phyloP scores from a whole-genome alignment of 1,140 invertebrate genomes.

The Hyles vespertilio region DNA sequence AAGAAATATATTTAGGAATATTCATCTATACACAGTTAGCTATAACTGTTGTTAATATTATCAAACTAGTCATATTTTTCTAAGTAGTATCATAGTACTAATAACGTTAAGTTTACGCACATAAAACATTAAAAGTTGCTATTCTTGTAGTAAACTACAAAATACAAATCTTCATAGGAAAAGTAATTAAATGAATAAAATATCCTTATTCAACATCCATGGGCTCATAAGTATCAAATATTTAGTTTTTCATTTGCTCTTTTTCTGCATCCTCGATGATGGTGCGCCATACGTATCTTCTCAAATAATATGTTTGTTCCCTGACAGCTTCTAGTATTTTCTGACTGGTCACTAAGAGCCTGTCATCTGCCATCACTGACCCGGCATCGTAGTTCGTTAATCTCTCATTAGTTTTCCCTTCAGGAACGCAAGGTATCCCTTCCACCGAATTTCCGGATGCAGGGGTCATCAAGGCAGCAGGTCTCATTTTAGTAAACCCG shows the following conservation, averaged over 20 bases:
- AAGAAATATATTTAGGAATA: too few species aligned
- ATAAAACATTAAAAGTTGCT: too few species aligned
- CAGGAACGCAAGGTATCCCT: constrained; percentile 46
- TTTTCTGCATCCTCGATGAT: background rate
- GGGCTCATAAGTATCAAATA: too few species aligned
- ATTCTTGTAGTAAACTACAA: too few species aligned
- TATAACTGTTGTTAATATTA: too few species aligned
- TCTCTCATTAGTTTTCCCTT: constrained; percentile 11
- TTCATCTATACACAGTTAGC: too few species aligned
- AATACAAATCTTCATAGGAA: too few species aligned
- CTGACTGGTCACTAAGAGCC: constrained; percentile 44
- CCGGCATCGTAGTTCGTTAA: constrained; percentile 7
- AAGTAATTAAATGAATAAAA: too few species aligned
- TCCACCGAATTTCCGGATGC: constrained; percentile 36
- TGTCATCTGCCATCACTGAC: constrained; percentile 38
- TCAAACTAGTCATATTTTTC: too few species aligned
- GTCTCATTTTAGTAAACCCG: constrained; percentile 53
- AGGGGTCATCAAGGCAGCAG: constrained; percentile 25
- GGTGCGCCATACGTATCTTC: constrained; percentile 19
- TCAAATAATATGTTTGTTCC: constrained; percentile 47
- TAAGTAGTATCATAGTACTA: too few species aligned
- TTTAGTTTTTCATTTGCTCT: background rate
- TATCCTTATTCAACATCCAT: too few species aligned
- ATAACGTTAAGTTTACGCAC: too few species aligned
- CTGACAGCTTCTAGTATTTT: constrained; percentile 56